These are phyloP conservation scores for Erpetoichthys calabaricus DNA, from an alignment of 2,797 vertebrate genomes.

Conservation along the genomic window DNA sequence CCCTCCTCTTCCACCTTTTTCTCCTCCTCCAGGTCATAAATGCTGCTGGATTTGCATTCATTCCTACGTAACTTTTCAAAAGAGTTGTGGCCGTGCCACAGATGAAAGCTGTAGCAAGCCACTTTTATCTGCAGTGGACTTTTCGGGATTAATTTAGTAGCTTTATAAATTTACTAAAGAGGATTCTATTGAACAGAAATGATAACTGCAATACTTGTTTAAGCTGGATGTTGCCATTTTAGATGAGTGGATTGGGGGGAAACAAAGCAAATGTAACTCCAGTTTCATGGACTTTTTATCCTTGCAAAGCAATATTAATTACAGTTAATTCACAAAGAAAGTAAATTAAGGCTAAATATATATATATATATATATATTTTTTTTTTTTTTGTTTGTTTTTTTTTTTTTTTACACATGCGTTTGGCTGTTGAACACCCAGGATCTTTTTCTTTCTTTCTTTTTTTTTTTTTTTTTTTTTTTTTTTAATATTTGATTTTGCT, in stretches of 20 bases:
- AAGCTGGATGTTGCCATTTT: neutral
- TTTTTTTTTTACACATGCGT: conserved; percentile 30
- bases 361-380: no score
- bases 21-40: neutral
- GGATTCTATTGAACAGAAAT: neutral
- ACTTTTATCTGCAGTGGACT: neutral
- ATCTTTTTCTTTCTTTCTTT: conserved; percentile 31
- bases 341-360: no score
- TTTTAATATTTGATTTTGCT: conserved; percentile 49
- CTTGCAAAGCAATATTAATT: conserved; percentile 52
- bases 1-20: no score
- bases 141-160: neutral
- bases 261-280: conserved; percentile 24
- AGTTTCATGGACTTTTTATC: conserved; percentile 26
- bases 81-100: no score
- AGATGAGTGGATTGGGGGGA: neutral
- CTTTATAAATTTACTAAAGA: neutral
- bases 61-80: neutral
- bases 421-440: conserved; percentile 33
- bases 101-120: no score
- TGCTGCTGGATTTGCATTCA: neutral
- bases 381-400: conserved; percentile 21
- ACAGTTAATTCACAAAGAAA: conserved; percentile 10
- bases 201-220: neutral
- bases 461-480: conserved; percentile 36